Evolutionary conservation across 2,797 vertebrate genomes (phyloP), one percentile per base, ranked within the genome.

Genomic region (Scomberomorus guttatus): DNA sequence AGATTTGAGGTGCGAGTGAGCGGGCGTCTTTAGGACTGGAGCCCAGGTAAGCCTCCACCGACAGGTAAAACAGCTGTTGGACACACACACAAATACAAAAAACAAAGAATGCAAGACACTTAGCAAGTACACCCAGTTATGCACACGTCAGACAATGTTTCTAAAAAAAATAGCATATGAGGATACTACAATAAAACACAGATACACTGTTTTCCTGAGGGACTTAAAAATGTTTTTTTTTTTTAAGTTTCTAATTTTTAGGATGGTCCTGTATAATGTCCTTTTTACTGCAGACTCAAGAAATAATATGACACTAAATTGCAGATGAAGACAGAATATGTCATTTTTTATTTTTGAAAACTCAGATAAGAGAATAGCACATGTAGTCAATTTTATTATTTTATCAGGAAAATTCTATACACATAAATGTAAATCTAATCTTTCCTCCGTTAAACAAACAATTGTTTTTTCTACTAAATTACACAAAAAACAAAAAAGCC

Each of bases 31-130:
- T 97, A 24, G 94, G 71, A 2, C 85, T 91, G 22, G 94, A 95
- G 83, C 97, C 95, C 78, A 97, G 95, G 91, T 97, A 98, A 6
- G 97, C 97, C 72, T 98, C 98, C 11, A 95, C 91, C 0, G 96
- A 97, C 42, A 99, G 84, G 90, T 98, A 98, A 74, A 99, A 97
- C 37, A 99, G 94, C 98, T 98, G 75, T 7, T 0, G 75, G 0
- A 66, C 6, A 81, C 39, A 79, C 25, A 67, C 3, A 65, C 10
- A 20, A 22, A 24, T 22, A 25, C 9, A 24, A 3, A 54, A 27
- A 13, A 18, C 55, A 27, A 2, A 56, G 25, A 56, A n/a, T 0
- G 14, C 5, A 46, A 27, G 5, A 55, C 54, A 54, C 10, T 34
- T 9, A 34, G 34, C 9, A 10, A 34, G 34, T 34, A 54, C 51